Percentiles rank a stretch among this genome's conserved stretches.
Conservation (phyloP, 2,797 vertebrate genomes). For the Cygnus olor region DNA sequence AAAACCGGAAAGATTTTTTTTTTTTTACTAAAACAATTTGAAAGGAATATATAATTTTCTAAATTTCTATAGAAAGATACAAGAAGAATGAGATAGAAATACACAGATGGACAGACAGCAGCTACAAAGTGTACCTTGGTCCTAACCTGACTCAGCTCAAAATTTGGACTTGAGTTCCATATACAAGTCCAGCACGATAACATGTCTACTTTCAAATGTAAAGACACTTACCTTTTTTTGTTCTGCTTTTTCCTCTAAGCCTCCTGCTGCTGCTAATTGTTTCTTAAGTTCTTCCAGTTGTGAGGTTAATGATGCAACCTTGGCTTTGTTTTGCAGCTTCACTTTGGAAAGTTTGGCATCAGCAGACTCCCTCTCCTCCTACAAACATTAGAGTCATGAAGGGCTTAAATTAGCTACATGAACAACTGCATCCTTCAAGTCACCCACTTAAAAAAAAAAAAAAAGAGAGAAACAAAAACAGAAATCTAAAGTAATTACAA, state of each 20-base stretch:
- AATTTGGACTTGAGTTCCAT: background rate
- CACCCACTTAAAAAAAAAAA: background rate
- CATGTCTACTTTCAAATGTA: background rate
- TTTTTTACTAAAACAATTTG: background rate
- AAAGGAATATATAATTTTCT: background rate
- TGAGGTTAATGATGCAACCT: slow-evolving; percentile 85
- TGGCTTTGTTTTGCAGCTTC: slow-evolving; percentile 91
- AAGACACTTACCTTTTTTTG: slow-evolving; percentile 78
- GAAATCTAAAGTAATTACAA: background rate
- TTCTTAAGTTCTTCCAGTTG: slow-evolving; percentile 89
- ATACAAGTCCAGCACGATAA: background rate
- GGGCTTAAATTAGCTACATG: background rate
- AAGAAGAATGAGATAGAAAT: background rate
- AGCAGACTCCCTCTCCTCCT: slow-evolving; percentile 87
- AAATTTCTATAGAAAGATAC: background rate
- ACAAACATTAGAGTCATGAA: background rate
- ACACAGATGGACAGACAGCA: background rate
- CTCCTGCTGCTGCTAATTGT: slow-evolving; percentile 71
- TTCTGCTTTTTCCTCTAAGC: slow-evolving; percentile 75
- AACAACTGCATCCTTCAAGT: background rate
- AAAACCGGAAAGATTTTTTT: background rate
- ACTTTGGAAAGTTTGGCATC: slow-evolving; percentile 88
- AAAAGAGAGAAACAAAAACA: background rate
- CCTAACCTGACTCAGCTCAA: background rate
- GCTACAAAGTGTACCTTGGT: background rate